Percentiles rank a stretch among this genome's conserved stretches.
Evolutionary conservation across 2,888 invertebrate genomes (phyloP).

Genomic region (Noctua comes): DNA sequence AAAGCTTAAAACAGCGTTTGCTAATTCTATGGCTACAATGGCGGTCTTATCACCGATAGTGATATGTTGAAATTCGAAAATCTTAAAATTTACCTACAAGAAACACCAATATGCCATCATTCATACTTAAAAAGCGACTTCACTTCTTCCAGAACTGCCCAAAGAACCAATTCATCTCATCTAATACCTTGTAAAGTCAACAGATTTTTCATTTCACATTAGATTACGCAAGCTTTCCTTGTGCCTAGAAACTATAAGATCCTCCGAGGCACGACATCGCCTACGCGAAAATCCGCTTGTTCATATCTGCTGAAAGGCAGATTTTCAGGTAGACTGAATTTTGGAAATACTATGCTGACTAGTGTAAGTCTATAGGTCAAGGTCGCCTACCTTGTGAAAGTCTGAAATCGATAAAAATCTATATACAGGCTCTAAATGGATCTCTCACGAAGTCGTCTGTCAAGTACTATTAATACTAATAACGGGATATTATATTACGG

Average conservation of each 20-base stretch:
- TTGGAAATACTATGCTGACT: not conserved
- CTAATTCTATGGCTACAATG: too few relatives aligned
- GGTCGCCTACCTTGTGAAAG: not conserved
- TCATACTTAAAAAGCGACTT: not conserved
- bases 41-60: too few relatives aligned
- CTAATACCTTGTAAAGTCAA: not conserved
- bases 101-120: too few relatives aligned
- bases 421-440: not conserved
- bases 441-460: not conserved
- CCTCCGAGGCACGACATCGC: constrained; percentile 6
- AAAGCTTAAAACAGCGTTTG: too few relatives aligned
- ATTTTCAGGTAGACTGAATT: constrained; percentile 23
- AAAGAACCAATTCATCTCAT: not conserved
- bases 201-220: constrained; percentile 9
- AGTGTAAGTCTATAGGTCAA: not conserved
- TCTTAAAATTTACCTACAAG: too few relatives aligned
- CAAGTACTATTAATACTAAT: too few relatives aligned
- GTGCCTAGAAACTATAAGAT: constrained; percentile 4
- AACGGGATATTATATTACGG: too few relatives aligned
- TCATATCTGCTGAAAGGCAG: constrained; percentile 26
- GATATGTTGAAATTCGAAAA: too few relatives aligned
- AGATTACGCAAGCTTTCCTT: not conserved
- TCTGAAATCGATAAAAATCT: not conserved
- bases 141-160: not conserved
- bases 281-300: constrained; percentile 17